Evolutionary conservation across 2,888 invertebrate genomes (phyloP), one percentile per base, ranked within the genome.

Genomic region (Drosophila neotestacea): DNA sequence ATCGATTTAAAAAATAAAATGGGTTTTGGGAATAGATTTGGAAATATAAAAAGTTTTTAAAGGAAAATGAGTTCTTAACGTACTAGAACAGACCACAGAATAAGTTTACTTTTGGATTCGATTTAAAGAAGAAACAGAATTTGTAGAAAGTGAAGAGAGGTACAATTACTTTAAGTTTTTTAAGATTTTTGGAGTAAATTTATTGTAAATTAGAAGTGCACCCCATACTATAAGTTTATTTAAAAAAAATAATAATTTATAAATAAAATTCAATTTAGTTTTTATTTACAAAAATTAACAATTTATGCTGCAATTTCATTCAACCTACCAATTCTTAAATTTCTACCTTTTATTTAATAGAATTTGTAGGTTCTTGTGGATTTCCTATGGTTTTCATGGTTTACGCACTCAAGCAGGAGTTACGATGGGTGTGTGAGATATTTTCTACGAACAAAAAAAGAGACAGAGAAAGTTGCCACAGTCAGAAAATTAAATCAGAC

Each of bases 401-500:
- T 44, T 59, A 50, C 48, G 52, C 62, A 54, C 16, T 38, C 32
- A 13, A 52, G 16, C 42, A 34, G 41, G 50, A 60, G 2, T 28
- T 32, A 39, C 48, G 41, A 42, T 41, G 48, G 41, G 39, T 48
- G 48, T 34, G 50, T 50, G 32, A 4, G 32, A 34, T 28, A 50
- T 32, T 16, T 39, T 6, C 4, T 6, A 32, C 5, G n/a, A 32
- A 41, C 30, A 50, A 42, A 27, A 32, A 60, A 50, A 10, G 41
- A 32, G 30, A 6, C 13, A 60, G 48, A 70, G 41, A 22, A n/a
- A 30, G 13, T 32, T 30, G n/a, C 56, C 63, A 46, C 32, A 60
- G 60, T 16, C 47, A 36, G 65, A 62, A 77, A 83, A 82, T 85
- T 74, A 82, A 83, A 82, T 84, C 76, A 77, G 63, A 70, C 71